These are phyloP conservation scores for Pleuronectes platessa DNA, from an alignment of 2,113 vertebrate genomes.

Conservation along the genomic window DNA sequence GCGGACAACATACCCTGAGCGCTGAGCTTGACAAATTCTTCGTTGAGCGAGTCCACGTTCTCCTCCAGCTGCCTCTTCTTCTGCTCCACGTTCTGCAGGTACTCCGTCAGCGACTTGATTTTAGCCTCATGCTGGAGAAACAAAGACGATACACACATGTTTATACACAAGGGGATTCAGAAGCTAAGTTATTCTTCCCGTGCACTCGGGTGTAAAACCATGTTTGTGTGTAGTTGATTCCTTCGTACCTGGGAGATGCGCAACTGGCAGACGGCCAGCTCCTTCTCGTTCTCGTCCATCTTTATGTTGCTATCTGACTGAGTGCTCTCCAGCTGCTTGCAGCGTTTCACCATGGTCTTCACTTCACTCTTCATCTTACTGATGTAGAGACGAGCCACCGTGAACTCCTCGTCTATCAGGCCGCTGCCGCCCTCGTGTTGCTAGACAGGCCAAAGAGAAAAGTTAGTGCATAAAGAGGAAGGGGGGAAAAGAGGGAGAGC, in stretches of 20 bases:
- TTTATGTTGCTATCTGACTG: conserved; percentile 95
- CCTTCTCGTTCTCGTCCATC: conserved; percentile 96
- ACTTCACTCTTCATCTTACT: conserved; percentile 99
- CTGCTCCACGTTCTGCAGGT: conserved; percentile 97
- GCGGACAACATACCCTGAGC: conserved; percentile 87
- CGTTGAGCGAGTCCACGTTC: conserved; percentile 93
- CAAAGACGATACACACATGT: background rate
- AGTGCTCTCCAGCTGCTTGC: conserved; percentile 92
- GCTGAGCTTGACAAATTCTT: conserved; percentile 93
- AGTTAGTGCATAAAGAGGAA: background rate
- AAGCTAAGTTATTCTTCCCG: background rate
- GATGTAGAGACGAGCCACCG: conserved; percentile 94
- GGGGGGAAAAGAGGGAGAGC: background rate
- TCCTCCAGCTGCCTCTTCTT: conserved; percentile 97
- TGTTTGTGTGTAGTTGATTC: fast-evolving
- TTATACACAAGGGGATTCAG: background rate
- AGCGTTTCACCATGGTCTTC: conserved; percentile 96
- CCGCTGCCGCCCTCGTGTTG: conserved; percentile 95
- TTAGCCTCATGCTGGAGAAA: conserved; percentile 92
- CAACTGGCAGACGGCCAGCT: conserved; percentile 94
- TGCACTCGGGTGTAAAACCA: background rate
- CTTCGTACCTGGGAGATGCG: conserved; percentile 90
- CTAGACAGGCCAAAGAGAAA: conserved; percentile 46
- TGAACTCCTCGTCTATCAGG: conserved; percentile 97
- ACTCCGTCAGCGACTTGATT: conserved; percentile 96